Conservation (phyloP, 2,888 invertebrate genomes). For the Nemapogon koenigi region DNA sequence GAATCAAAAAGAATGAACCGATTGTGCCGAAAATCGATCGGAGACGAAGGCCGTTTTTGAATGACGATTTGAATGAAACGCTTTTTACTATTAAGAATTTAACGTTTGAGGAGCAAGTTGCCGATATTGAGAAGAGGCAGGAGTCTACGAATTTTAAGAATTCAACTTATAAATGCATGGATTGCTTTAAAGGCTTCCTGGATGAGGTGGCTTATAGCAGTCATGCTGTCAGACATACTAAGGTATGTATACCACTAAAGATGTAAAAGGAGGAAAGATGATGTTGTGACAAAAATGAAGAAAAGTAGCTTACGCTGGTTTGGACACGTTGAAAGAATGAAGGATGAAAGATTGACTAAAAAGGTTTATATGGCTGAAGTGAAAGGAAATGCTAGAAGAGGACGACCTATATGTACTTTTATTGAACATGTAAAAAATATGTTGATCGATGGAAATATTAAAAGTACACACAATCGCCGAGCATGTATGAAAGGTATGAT, state of each 20-base stretch:
- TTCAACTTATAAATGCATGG: constrained; percentile 38
- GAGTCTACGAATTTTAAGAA: constrained; percentile 45
- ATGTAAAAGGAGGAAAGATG: too few species aligned
- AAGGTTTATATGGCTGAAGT: too few species aligned
- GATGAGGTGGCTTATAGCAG: constrained; percentile 44
- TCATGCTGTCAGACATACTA: constrained; percentile 40
- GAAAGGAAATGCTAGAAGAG: too few species aligned
- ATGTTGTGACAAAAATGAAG: too few species aligned
- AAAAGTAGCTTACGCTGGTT: too few species aligned
- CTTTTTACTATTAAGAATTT: constrained; percentile 41
- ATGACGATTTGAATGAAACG: constrained; percentile 41
- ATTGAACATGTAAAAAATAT: too few species aligned
- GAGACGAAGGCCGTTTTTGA: constrained; percentile 41
- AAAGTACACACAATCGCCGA: too few species aligned
- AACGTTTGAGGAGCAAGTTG: constrained; percentile 39
- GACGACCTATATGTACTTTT: too few species aligned
- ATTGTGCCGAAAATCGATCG: constrained; percentile 37
- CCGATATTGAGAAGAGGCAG: constrained; percentile 41
- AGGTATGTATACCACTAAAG: constrained; percentile 27
- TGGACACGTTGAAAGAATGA: too few species aligned
- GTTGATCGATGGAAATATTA: too few species aligned
- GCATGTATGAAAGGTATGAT: too few species aligned
- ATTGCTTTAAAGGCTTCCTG: constrained; percentile 45
- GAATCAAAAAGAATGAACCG: constrained; percentile 12
- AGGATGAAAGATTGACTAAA: too few species aligned